Percentiles rank a stretch among this genome's conserved stretches.
Evolutionary conservation across 1,140 invertebrate species (phyloP).

Genomic region (Bacillus rossius): DNA sequence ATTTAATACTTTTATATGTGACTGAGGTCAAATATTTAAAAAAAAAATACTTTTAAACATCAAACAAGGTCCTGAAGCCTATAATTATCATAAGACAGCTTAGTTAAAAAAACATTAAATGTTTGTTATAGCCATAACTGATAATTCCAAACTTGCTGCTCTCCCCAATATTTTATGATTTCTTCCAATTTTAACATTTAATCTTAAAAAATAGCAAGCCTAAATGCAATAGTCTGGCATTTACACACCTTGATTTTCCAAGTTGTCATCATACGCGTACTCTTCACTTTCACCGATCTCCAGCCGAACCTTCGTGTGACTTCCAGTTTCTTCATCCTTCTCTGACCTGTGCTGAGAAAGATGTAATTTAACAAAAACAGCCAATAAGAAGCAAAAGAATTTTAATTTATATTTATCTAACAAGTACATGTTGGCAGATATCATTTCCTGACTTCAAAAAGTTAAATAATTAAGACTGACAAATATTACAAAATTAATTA

Average conservation of each 20-base stretch:
- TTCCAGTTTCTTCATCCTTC: conserved; percentile 64
- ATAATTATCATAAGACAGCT: background rate
- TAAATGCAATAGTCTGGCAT: too few species aligned
- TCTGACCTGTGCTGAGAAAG: conserved; percentile 44
- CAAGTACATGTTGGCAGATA: too few species aligned
- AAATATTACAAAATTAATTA: too few species aligned
- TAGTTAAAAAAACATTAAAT: background rate
- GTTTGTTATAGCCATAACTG: background rate
- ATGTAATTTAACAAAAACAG: too few species aligned
- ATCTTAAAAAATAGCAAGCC: too few species aligned
- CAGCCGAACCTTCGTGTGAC: conserved; percentile 59
- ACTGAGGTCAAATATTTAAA: background rate
- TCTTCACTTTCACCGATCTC: conserved; percentile 51
- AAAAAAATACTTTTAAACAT: background rate
- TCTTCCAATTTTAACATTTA: too few species aligned
- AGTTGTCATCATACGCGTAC: conserved; percentile 47
- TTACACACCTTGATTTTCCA: conserved; percentile 43
- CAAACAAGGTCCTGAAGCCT: background rate
- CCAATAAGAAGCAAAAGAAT: too few species aligned
- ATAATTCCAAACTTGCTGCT: background rate
- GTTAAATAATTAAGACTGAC: too few species aligned
- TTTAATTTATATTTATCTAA: too few species aligned
- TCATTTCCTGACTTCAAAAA: too few species aligned
- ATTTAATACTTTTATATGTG: background rate
- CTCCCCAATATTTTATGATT: background rate